Conservation (phyloP, 2,888 invertebrate genomes). For the Anagyrus pseudococci region DNA sequence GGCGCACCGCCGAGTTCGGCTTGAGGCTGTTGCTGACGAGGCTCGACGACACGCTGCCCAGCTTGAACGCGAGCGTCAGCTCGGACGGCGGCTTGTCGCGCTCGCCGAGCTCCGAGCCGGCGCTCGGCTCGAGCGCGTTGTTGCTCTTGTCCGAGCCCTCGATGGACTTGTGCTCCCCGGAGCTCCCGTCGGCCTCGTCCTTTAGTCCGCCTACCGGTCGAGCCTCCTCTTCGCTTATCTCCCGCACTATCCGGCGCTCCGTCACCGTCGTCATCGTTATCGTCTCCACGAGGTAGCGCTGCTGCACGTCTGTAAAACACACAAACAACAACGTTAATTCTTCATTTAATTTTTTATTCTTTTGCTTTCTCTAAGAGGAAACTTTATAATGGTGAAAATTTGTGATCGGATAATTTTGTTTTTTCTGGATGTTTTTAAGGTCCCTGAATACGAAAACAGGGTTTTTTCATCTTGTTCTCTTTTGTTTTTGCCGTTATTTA, state of each 20-base stretch:
- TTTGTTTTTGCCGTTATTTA: too few species aligned
- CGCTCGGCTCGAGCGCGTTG: background rate
- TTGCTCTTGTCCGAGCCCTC: conserved; percentile 35
- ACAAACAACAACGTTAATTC: too few species aligned
- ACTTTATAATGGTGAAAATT: too few species aligned
- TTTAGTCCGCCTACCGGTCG: conserved; percentile 30
- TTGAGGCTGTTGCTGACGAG: conserved; percentile 65
- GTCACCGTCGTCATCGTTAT: conserved; percentile 74
- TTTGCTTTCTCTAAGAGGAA: too few species aligned
- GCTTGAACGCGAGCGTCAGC: conserved; percentile 66
- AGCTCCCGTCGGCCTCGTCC: conserved; percentile 42
- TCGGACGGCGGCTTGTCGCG: conserved; percentile 53
- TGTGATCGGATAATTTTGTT: too few species aligned
- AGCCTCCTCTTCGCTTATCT: conserved; percentile 60
- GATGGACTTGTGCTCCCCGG: conserved; percentile 30
- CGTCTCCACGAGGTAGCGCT: conserved; percentile 71
- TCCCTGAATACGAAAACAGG: too few species aligned
- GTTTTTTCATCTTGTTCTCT: too few species aligned
- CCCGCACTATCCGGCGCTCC: conserved; percentile 69
- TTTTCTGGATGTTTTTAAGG: too few species aligned
- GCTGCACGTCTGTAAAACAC: conserved; percentile 57
- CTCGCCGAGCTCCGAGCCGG: background rate
- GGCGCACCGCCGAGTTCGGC: conserved; percentile 84
- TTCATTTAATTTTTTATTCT: too few species aligned
- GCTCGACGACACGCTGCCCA: conserved; percentile 65